These are phyloP conservation scores for Eumerus sabulonum DNA, from an alignment of 2,888 invertebrate species.

Conservation along the genomic window DNA sequence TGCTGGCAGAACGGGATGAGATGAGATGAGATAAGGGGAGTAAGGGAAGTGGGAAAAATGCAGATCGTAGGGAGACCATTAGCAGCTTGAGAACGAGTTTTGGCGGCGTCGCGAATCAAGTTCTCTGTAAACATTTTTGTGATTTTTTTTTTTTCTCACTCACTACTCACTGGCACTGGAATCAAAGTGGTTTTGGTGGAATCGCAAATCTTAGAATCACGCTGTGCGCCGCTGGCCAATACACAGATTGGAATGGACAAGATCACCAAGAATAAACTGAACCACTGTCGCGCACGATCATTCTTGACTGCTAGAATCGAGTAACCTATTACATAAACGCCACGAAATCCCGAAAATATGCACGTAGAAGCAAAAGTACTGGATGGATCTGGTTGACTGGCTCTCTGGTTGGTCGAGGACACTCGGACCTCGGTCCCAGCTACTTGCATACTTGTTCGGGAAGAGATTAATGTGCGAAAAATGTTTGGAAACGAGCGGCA, in stretches of 20 bases:
- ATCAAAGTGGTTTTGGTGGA: conserved; percentile 61
- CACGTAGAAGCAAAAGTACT: conserved; percentile 37
- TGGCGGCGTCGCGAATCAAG: conserved; percentile 60
- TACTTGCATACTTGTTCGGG: conserved; percentile 38
- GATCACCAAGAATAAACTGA: conserved; percentile 10
- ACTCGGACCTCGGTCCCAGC: neutral
- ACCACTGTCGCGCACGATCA: conserved; percentile 38
- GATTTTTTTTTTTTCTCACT: too few relatives aligned
- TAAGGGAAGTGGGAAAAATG: conserved; percentile 60
- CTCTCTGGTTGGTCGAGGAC: conserved; percentile 1
- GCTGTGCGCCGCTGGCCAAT: conserved; percentile 52
- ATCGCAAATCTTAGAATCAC: conserved; percentile 34
- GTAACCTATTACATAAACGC: conserved; percentile 58
- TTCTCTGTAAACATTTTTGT: conserved; percentile 39
- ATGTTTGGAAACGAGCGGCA: conserved; percentile 48
- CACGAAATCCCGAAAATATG: conserved; percentile 53
- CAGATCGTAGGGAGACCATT: conserved; percentile 45
- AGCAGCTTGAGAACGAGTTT: conserved; percentile 52
- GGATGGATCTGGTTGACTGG: conserved; percentile 54
- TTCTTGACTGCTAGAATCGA: conserved; percentile 47
- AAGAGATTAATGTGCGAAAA: conserved; percentile 66
- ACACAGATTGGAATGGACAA: conserved; percentile 30
- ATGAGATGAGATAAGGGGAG: conserved; percentile 37
- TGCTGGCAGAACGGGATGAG: neutral
- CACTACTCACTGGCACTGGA: conserved; percentile 25